Evolutionary conservation across 2,797 vertebrate species (phyloP).

Genomic region (Manis crassicaudata): DNA sequence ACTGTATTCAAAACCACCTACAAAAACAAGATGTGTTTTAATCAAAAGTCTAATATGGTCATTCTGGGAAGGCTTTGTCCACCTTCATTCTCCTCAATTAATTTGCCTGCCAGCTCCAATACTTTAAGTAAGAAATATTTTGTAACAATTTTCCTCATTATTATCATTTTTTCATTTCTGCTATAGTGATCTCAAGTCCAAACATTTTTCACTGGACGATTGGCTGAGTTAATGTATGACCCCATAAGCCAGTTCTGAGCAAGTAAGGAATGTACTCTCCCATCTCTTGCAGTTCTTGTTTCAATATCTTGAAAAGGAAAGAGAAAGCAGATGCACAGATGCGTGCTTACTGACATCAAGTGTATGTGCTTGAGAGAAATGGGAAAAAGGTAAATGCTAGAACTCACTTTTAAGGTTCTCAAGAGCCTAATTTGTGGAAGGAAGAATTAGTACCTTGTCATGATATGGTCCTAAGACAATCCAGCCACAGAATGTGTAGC

Average conservation of each 20-base stretch:
- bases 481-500: conserved; percentile 99
- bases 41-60: neutral
- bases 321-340: neutral
- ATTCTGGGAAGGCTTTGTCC: neutral
- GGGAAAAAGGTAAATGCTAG: neutral
- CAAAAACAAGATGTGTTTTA: neutral
- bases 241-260: neutral
- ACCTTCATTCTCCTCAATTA: neutral
- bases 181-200: neutral
- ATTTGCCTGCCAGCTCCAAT: neutral
- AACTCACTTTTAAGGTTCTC: neutral
- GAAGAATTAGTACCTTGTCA: conserved; percentile 89
- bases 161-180: neutral
- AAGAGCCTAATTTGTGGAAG: accelerated
- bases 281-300: neutral
- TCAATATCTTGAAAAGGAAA: neutral
- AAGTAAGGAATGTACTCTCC: neutral
- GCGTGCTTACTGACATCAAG: neutral
- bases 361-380: accelerated
- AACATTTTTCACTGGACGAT: neutral
- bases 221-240: neutral
- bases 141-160: neutral
- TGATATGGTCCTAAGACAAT: conserved; percentile 98
- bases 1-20: neutral
- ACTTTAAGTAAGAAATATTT: neutral